phyloP scores from a whole-genome alignment of 1,140 invertebrate species.

The Idris sp. region DNA sequence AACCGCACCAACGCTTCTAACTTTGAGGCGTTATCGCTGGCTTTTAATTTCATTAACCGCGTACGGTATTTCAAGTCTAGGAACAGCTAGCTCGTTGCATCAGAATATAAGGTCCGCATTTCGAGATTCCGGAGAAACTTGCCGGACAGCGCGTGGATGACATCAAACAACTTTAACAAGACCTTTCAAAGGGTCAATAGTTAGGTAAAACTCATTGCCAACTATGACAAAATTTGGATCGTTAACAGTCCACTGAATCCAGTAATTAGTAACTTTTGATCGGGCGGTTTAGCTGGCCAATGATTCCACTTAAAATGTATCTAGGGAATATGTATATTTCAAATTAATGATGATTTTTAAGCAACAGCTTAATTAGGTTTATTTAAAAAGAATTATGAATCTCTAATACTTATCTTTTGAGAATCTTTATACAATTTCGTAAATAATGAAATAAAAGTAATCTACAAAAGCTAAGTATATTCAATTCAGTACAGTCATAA shows the following conservation, averaged over 20 bases:
- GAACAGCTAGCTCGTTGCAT: too few relatives aligned
- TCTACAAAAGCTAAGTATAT: too few relatives aligned
- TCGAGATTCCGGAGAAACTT: slow-evolving; percentile 3
- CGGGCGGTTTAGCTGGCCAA: slow-evolving; percentile 14
- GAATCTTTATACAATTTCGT: too few relatives aligned
- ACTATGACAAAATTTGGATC: slow-evolving; percentile 37
- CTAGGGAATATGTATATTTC: slow-evolving; percentile 2
- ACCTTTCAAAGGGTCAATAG: slow-evolving; percentile 39
- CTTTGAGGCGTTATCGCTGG: not conserved
- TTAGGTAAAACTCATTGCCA: slow-evolving; percentile 26
- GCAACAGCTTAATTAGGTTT: not conserved
- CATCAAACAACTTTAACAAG: slow-evolving; percentile 37
- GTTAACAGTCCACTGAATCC: slow-evolving; percentile 37
- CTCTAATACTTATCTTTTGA: too few relatives aligned
- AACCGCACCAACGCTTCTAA: slow-evolving; percentile 21
- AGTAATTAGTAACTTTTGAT: slow-evolving; percentile 50
- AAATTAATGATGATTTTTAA: not conserved
- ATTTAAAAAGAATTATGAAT: too few relatives aligned
- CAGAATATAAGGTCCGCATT: slow-evolving; percentile 10
- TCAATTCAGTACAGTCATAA: slow-evolving; percentile 10
- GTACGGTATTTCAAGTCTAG: slow-evolving; percentile 4
- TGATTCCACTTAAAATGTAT: not conserved
- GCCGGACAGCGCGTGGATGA: slow-evolving; percentile 11
- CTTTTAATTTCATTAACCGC: slow-evolving; percentile 40
- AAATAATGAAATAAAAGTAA: too few relatives aligned